Evolutionary conservation across 2,797 vertebrate species (phyloP), one percentile per base, ranked within the genome.

Genomic region (Pyrocephalus nanus): DNA sequence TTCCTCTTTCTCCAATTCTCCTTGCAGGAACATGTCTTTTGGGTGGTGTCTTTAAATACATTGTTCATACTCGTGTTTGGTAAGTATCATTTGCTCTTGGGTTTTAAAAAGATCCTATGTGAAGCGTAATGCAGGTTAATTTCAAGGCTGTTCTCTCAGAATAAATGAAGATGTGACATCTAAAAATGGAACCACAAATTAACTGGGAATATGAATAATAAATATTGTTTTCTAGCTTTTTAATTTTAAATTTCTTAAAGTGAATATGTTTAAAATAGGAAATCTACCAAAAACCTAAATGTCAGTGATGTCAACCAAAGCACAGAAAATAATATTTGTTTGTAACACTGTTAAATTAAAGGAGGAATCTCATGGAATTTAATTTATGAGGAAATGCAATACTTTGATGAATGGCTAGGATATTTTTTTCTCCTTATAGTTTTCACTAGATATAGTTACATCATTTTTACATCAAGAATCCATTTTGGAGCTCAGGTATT

Each of bases 1-100:
- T 84, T 65, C 29, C 6, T 87, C 15, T 70, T 80, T 75, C 14
- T 75, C 53, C 89, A 66, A 13, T 86, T 92, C 96, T 77, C 92
- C 42, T 96, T 87, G 8, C 94, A 99, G 99, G 99, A 99, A 86
- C 99, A 99, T 84, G 99, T 99, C 80, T 99, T 99, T 97, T 99
- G 99, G 99, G 99, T 99, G 18, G 99, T 99, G 76, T 99, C 99
- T 92, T 98, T 99, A 89, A 99, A 99, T 96, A 99, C 99, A 0
- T 98, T 99, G 81, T 99, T 99, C 97, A 99, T 99, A 96, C 98
- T 99, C 94, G 99, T 99, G 67, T 99, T 99, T 97, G 99, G 99
- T 99, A 97, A 98, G 99, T 98, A 75, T 45, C 16, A 3, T 51
- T 94, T 91, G 54, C 42, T 92, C 6, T 36, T 74, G 73, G 17